Evolutionary conservation across 2,888 invertebrate genomes (phyloP), one percentile per base, ranked within the genome.

Genomic region (Ferdinandea cuprea): DNA sequence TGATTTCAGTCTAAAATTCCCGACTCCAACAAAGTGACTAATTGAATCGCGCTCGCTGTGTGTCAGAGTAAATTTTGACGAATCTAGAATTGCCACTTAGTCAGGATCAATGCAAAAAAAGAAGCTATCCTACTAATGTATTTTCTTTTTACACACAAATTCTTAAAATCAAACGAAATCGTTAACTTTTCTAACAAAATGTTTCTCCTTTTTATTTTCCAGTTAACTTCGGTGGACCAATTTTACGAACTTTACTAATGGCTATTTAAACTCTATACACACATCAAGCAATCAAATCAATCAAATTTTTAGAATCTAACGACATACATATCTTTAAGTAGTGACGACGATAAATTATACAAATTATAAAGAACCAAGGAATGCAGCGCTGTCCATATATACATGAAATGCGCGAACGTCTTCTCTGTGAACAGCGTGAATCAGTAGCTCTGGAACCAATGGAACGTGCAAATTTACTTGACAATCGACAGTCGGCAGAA

Each of bases 371-470:
- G 28, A 78, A 54, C 74, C 40, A 86, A 89, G 91, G 91, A 88
- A 91, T 91, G 91, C 91, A 91, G 90, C 91, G 96, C 92, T 96
- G 96, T 93, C 96, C 96, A 89, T 96, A 96, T 93, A 95, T 96
- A 92, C 96, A 96, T 93, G 96, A 96, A 94, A 96, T 96, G 96
- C 96, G 96, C 93, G 96, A 96, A 94, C 95, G 96, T 89, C 93
- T 96, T 92, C 93, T 96, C 88, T 95, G 95, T 89, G 94, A 95
- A 89, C 92, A 93, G 78, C 93, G 94, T 86, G 94, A 95, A 90
- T 93, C 93, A 89, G 91, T 93, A 89, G 93, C 93, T 86, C 92
- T 93, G 92, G 94, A 93, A 88, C 92, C 92, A 87, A 92, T 93
- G 88, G 92, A 92, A 89, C 91, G 92, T 74, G 92, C 92, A 87